These are phyloP conservation scores for Spatulosminthurus flaviceps DNA, from an alignment of 2,888 invertebrate species.

Conservation along the genomic window DNA sequence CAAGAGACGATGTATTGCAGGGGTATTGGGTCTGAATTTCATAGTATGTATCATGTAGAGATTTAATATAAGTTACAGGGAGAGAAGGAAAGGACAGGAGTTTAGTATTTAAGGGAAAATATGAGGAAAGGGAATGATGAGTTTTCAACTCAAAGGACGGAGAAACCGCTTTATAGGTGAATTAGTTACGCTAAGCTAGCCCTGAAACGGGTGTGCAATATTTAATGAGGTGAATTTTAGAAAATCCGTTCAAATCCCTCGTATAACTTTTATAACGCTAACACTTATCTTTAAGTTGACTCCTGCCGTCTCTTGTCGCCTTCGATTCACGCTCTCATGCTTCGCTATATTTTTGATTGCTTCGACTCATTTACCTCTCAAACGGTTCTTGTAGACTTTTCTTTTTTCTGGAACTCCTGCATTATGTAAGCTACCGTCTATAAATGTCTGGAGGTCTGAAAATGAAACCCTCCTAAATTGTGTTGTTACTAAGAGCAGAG, in stretches of 20 bases:
- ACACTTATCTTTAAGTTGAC: neutral
- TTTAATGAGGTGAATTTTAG: constrained; percentile 15
- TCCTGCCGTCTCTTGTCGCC: neutral
- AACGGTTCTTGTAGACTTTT: neutral
- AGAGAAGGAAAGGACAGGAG: no score
- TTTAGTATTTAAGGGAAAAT: neutral
- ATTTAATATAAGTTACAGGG: no score
- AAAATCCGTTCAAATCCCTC: neutral
- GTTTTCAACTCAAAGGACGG: neutral
- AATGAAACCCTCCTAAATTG: no score
- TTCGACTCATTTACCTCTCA: neutral
- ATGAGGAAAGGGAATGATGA: neutral
- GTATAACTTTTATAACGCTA: constrained; percentile 3
- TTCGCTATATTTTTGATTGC: constrained; percentile 12
- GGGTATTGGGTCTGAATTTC: no score
- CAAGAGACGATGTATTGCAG: no score
- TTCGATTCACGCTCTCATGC: neutral
- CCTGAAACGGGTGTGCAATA: constrained; percentile 2
- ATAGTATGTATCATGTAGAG: no score
- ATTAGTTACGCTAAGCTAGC: neutral
- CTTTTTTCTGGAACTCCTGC: no score
- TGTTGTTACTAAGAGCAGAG: no score
- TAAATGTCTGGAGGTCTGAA: no score
- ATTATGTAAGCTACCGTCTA: no score
- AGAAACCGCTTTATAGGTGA: neutral